Conservation (phyloP, 2,113 vertebrate genomes). For the Lamprotornis superbus region DNA sequence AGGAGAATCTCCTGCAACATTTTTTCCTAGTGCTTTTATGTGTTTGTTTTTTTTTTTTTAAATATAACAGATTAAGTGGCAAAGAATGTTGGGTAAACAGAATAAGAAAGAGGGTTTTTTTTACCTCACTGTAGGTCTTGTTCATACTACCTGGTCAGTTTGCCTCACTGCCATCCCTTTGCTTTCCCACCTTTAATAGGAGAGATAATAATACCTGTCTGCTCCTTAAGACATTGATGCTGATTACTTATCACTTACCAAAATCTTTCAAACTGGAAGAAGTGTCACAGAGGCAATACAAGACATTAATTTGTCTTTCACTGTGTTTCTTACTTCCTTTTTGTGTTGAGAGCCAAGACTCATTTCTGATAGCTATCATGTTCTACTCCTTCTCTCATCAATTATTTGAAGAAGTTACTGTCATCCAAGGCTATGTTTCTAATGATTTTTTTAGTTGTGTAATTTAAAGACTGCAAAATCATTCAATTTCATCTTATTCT, state of each 20-base stretch:
- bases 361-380: conserved; percentile 25
- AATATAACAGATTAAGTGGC: neutral
- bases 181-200: neutral
- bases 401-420: conserved; percentile 44
- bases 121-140: neutral
- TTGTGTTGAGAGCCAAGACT: conserved; percentile 12
- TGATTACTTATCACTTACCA: conserved; percentile 26
- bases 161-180: neutral
- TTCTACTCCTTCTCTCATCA: conserved; percentile 48
- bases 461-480: conserved; percentile 44
- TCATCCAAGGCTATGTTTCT: conserved; percentile 26
- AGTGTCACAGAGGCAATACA: neutral
- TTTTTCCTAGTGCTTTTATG: neutral
- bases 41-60: neutral
- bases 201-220: neutral
- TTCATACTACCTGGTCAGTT: neutral
- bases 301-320: conserved; percentile 16
- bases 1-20: neutral
- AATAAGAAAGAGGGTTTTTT: neutral
- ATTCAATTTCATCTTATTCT: conserved; percentile 44
- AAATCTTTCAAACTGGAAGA: conserved; percentile 32
- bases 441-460: conserved; percentile 53
- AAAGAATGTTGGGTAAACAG: neutral
- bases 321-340: conserved; percentile 12
- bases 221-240: neutral